Evolutionary conservation across 2,113 vertebrate species (phyloP).

Genomic region (Gallinago jamesoni): DNA sequence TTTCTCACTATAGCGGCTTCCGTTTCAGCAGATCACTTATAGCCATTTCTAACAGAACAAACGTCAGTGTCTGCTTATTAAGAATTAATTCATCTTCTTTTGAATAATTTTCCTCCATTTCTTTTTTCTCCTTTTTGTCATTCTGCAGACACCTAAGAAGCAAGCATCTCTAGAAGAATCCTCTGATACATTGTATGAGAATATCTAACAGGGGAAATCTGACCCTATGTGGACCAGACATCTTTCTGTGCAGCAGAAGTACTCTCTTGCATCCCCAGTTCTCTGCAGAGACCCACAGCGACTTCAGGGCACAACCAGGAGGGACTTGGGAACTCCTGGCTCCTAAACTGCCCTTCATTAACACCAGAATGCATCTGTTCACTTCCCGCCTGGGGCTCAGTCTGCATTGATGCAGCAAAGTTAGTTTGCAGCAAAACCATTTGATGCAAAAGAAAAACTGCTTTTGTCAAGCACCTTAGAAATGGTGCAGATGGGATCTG

Average conservation of each 20-base stretch:
- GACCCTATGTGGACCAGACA: not conserved
- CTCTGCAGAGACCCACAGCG: not conserved
- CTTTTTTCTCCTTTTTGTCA: slow-evolving; percentile 41
- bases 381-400: not conserved
- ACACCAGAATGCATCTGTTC: slow-evolving; percentile 20
- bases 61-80: slow-evolving; percentile 29
- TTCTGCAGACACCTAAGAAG: slow-evolving; percentile 39
- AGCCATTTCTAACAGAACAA: slow-evolving; percentile 38
- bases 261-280: not conserved
- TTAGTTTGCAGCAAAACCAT: not conserved
- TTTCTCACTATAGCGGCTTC: slow-evolving; percentile 38
- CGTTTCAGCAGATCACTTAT: slow-evolving; percentile 12
- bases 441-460: slow-evolving; percentile 38
- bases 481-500: not conserved
- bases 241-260: not conserved
- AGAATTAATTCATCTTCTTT: slow-evolving; percentile 35
- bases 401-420: slow-evolving; percentile 1
- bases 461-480: slow-evolving; percentile 1
- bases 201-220: slow-evolving; percentile 39
- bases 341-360: slow-evolving; percentile 50
- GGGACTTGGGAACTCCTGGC: not conserved
- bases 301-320: not conserved
- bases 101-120: slow-evolving; percentile 44
- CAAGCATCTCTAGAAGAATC: slow-evolving; percentile 21
- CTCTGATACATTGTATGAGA: slow-evolving; percentile 53